phyloP scores from a whole-genome alignment of 1,140 invertebrate species.

The Drosophila obscura region DNA sequence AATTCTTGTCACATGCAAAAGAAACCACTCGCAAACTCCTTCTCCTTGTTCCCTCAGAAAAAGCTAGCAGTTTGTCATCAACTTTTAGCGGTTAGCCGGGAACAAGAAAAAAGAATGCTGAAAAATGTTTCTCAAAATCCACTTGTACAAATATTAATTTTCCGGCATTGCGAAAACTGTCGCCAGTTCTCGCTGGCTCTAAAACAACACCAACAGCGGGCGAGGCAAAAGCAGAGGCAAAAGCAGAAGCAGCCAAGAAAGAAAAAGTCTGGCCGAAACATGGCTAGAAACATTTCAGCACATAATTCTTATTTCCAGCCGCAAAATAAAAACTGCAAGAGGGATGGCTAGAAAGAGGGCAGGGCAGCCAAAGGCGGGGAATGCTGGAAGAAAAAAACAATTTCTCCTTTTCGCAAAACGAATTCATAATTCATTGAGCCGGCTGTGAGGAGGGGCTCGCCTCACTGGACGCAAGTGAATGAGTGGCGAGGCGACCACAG shows the following conservation, averaged over 20 bases:
- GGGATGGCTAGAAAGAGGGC: constrained; percentile 2
- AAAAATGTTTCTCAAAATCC: constrained; percentile 48
- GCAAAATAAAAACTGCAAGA: constrained; percentile 49
- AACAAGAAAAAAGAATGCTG: constrained; percentile 5
- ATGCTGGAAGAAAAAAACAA: constrained; percentile 15
- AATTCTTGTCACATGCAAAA: constrained; percentile 53
- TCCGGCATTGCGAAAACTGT: constrained; percentile 57
- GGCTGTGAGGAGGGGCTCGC: constrained; percentile 10
- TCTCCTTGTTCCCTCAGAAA: constrained; percentile 1
- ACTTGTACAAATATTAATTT: constrained; percentile 66
- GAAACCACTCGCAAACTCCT: constrained; percentile 12
- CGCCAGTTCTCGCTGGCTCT: constrained; percentile 30
- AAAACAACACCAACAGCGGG: constrained; percentile 6
- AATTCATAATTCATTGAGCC: constrained; percentile 65
- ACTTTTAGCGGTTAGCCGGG: constrained; percentile 44
- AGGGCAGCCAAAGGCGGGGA: background rate
- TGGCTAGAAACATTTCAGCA: constrained; percentile 59
- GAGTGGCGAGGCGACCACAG: constrained; percentile 3
- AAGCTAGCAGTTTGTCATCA: constrained; percentile 48
- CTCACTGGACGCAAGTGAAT: too few relatives aligned
- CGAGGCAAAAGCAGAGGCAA: background rate
- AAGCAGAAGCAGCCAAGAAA: background rate
- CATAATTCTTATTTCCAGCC: constrained; percentile 60
- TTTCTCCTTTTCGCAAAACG: constrained; percentile 40
- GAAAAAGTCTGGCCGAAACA: constrained; percentile 35